These are phyloP conservation scores for Diorhabda elongata DNA, from an alignment of 1,140 invertebrate genomes.

Conservation along the genomic window DNA sequence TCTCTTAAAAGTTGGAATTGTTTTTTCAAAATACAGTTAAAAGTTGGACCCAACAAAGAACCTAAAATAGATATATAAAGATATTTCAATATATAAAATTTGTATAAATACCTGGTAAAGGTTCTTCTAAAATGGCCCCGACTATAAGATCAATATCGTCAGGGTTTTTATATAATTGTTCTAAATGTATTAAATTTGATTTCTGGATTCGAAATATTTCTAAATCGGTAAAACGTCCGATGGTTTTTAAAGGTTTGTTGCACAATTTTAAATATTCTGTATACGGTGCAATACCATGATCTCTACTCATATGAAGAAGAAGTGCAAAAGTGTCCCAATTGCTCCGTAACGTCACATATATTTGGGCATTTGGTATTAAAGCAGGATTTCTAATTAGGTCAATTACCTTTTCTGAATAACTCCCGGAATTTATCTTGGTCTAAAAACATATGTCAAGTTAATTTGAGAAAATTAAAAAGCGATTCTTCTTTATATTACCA, in stretches of 20 bases:
- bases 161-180: conserved; percentile 64
- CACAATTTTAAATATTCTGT: conserved; percentile 71
- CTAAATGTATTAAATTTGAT: conserved; percentile 55
- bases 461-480: no score
- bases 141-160: conserved; percentile 83
- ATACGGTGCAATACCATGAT: conserved; percentile 89
- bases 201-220: conserved; percentile 57
- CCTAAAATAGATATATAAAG: not conserved
- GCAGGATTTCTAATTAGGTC: conserved; percentile 32
- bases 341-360: conserved; percentile 38
- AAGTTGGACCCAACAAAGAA: conserved; percentile 79
- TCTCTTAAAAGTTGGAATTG: conserved; percentile 77
- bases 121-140: conserved; percentile 78
- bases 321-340: conserved; percentile 54
- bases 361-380: conserved; percentile 51
- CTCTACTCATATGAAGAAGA: conserved; percentile 68
- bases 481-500: conserved; percentile 43
- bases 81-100: no score
- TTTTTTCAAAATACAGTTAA: conserved; percentile 73
- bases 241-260: conserved; percentile 45
- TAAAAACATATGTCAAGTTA: conserved; percentile 7
- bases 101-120: conserved; percentile 56
- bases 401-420: no score
- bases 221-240: conserved; percentile 64
- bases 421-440: conserved; percentile 45